Evolutionary conservation across 2,797 vertebrate species (phyloP).

Genomic region (Triplophysa yarkandensis): DNA sequence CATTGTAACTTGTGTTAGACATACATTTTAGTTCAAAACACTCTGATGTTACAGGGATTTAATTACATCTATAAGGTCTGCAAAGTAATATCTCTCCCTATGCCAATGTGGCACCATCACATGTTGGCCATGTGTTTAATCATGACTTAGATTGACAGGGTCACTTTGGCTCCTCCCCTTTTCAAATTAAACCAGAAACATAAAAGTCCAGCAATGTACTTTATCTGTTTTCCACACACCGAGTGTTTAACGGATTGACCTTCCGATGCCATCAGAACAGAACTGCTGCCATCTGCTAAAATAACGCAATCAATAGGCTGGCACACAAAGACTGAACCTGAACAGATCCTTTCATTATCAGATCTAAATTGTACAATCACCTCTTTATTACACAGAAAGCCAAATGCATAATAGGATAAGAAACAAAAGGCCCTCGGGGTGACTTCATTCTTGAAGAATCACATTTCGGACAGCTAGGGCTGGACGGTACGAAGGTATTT

Average conservation of each 20-base stretch:
- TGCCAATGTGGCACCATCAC: background rate
- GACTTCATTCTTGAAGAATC: background rate
- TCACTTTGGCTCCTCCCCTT: background rate
- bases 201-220: background rate
- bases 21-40: background rate
- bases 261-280: background rate
- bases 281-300: background rate
- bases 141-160: background rate
- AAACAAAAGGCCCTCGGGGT: background rate
- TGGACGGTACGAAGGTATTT: no score
- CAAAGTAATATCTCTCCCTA: background rate
- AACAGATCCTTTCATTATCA: background rate
- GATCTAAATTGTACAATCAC: background rate
- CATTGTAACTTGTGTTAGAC: background rate
- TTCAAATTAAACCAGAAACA: background rate
- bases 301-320: background rate
- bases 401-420: background rate
- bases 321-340: background rate
- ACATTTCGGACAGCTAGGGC: background rate
- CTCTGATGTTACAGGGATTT: background rate
- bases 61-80: constrained; percentile 11
- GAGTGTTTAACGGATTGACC: background rate
- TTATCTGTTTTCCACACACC: background rate
- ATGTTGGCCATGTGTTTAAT: background rate
- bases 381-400: background rate